phyloP scores from a whole-genome alignment of 2,113 vertebrate genomes.

The Cynoglossus semilaevis region DNA sequence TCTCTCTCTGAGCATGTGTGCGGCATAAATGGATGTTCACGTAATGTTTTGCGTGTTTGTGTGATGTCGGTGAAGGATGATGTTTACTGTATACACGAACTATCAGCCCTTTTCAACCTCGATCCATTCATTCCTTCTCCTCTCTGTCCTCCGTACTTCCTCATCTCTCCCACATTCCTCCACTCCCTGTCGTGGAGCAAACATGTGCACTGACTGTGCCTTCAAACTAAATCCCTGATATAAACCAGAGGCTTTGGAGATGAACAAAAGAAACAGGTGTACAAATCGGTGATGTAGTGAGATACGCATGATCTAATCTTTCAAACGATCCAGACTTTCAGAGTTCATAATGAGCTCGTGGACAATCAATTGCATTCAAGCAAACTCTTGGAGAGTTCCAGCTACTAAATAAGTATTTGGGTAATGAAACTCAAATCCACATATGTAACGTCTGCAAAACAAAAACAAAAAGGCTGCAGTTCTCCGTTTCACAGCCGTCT shows the following conservation, averaged over 20 bases:
- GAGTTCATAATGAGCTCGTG: conserved; percentile 1
- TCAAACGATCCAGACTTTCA: not conserved
- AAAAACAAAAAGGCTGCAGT: not conserved
- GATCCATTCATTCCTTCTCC: conserved; percentile 7
- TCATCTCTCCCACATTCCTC: not conserved
- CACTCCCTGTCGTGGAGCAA: conserved; percentile 16
- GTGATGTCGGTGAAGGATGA: not conserved
- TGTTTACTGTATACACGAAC: conserved; percentile 5
- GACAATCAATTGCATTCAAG: not conserved
- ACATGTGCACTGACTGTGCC: conserved; percentile 1
- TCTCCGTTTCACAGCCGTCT: no score
- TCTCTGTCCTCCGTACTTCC: conserved; percentile 17
- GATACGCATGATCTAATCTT: not conserved
- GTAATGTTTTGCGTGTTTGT: not conserved
- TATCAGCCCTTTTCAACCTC: conserved; percentile 15
- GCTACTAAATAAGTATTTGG: conserved; percentile 8
- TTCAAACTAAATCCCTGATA: conserved; percentile 21
- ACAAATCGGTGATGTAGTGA: not conserved
- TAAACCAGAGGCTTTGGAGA: conserved; percentile 25
- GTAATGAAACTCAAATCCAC: conserved; percentile 9
- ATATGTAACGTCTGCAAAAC: conserved; percentile 2
- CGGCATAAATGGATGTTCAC: conserved; percentile 4
- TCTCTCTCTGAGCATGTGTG: conserved; percentile 29
- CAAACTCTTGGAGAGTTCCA: not conserved
- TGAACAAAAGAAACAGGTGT: conserved; percentile 9